These are phyloP conservation scores for Heteractis magnifica DNA, from an alignment of 92 coral and sea anemone genomes.

Conservation along the genomic window DNA sequence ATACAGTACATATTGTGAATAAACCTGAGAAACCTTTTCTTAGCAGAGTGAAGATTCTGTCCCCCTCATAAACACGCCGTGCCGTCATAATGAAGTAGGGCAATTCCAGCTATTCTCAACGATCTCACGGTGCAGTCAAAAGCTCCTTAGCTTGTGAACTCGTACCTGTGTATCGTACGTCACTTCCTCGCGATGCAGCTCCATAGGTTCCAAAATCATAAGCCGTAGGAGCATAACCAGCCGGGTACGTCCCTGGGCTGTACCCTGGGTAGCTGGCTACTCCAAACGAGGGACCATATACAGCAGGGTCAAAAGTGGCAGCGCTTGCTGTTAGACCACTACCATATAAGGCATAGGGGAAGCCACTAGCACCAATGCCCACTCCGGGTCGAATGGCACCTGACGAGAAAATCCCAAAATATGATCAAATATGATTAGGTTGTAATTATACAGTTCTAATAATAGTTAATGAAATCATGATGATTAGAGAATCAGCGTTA, in stretches of 20 bases:
- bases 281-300: constrained; percentile 63
- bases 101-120: background rate
- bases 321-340: constrained; percentile 69
- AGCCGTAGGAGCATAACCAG: constrained; percentile 64
- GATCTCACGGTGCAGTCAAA: constrained; percentile 28
- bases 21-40: no score
- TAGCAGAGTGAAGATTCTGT: no score
- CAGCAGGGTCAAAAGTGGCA: constrained; percentile 77
- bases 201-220: constrained; percentile 66
- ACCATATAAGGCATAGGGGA: constrained; percentile 78
- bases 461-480: background rate
- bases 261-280: constrained; percentile 68
- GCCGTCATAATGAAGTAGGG: no score
- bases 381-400: constrained; percentile 69
- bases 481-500: background rate
- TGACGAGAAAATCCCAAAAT: constrained; percentile 1
- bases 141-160: constrained; percentile 64
- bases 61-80: no score
- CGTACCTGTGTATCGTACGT: constrained; percentile 90
- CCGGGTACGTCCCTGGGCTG: constrained; percentile 61
- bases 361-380: constrained; percentile 65
- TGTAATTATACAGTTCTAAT: background rate
- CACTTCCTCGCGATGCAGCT: constrained; percentile 55
- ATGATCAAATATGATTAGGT: background rate
- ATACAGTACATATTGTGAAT: no score